These are phyloP conservation scores for Sebastiscus albofasciatus DNA, from an alignment of 2,797 vertebrate genomes.

Conservation along the genomic window DNA sequence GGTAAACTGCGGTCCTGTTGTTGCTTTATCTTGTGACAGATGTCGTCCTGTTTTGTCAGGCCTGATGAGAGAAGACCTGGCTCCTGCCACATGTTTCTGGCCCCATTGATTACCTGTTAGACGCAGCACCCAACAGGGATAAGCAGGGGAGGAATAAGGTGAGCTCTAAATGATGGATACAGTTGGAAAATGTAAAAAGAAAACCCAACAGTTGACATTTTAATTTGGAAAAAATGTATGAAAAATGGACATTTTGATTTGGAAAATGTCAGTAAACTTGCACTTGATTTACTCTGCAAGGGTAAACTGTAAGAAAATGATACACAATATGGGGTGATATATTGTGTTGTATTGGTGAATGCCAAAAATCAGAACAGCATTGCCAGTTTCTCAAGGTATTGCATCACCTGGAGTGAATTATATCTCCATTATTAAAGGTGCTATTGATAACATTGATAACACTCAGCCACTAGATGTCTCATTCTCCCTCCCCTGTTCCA, in stretches of 20 bases:
- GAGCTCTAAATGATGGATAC: neutral
- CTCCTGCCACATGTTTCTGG: constrained; percentile 16
- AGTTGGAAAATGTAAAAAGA: neutral
- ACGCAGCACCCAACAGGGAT: constrained; percentile 22
- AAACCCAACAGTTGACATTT: neutral
- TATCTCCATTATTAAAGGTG: no score
- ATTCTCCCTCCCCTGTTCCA: no score
- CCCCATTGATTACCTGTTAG: constrained; percentile 67
- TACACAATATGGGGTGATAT: neutral
- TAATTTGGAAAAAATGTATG: neutral
- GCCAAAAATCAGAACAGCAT: no score
- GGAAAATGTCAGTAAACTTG: neutral
- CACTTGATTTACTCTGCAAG: neutral
- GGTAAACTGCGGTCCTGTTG: neutral
- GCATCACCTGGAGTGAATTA: neutral
- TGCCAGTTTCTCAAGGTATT: neutral
- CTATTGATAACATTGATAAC: no score
- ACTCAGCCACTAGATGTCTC: no score
- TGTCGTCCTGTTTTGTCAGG: constrained; percentile 35
- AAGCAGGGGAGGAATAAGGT: neutral
- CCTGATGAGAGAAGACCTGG: constrained; percentile 38
- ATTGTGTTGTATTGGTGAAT: neutral
- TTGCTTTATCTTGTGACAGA: constrained; percentile 52
- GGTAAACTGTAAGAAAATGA: neutral
- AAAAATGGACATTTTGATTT: neutral